A percentile compares a stretch with the other conserved stretches of the same genome.
These are phyloP conservation scores for Pholis gunnellus DNA, from an alignment of 2,113 vertebrate genomes.

Conservation along the genomic window DNA sequence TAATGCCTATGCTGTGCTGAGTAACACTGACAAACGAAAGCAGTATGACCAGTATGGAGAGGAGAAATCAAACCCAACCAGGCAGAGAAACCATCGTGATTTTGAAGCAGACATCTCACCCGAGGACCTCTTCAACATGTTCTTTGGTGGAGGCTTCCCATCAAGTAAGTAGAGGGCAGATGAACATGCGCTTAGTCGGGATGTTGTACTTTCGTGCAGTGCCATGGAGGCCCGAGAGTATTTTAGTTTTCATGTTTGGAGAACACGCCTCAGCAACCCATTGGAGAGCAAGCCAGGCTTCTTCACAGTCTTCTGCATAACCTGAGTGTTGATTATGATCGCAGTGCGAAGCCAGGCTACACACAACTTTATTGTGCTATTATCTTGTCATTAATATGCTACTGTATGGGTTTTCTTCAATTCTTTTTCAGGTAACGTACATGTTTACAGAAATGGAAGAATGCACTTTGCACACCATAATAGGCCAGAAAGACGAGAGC, in stretches of 20 bases:
- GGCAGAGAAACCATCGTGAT: constrained; percentile 89
- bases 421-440: constrained; percentile 81
- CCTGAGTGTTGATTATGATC: not conserved
- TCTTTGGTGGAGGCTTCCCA: constrained; percentile 97
- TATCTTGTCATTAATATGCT: not conserved
- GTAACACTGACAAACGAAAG: constrained; percentile 93
- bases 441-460: constrained; percentile 86
- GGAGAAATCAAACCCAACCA: constrained; percentile 86
- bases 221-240: not conserved
- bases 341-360: not conserved
- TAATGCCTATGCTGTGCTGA: constrained; percentile 88
- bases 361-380: no score
- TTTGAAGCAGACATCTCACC: constrained; percentile 99
- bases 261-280: not conserved
- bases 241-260: not conserved
- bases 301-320: not conserved
- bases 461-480: constrained; percentile 85
- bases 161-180: constrained; percentile 86
- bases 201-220: not conserved
- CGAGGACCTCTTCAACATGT: constrained; percentile 99
- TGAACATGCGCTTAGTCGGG: not conserved
- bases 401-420: not conserved
- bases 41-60: constrained; percentile 97
- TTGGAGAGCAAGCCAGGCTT: not conserved
- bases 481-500: constrained; percentile 81